A percentile compares a stretch with the other conserved stretches of the same genome.
These are phyloP conservation scores for Hippolais icterina DNA, from an alignment of 2,113 vertebrate species.

Conservation along the genomic window DNA sequence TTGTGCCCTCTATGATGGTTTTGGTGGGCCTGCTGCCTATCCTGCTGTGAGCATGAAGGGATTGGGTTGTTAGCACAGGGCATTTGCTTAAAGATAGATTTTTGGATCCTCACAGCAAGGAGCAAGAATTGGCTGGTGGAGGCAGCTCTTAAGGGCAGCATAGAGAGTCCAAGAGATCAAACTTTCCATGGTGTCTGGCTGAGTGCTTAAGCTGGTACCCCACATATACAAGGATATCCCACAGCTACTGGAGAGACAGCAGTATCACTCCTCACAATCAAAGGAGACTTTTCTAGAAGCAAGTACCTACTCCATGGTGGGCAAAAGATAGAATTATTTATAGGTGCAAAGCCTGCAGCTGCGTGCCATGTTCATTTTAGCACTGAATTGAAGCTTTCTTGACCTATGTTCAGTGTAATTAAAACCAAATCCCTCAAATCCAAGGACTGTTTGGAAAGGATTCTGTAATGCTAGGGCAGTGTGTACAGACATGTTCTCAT, in stretches of 20 bases:
- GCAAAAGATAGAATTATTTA: neutral
- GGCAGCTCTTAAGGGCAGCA: neutral
- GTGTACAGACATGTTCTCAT: neutral
- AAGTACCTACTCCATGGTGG: neutral
- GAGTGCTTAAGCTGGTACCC: neutral
- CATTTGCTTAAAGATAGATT: neutral
- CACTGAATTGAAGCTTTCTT: neutral
- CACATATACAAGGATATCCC: neutral
- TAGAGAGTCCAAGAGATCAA: neutral
- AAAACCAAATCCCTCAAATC: neutral
- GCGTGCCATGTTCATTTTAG: neutral
- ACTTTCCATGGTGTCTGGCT: neutral
- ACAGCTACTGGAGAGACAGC: neutral
- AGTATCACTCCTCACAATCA: neutral
- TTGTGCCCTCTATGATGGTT: neutral
- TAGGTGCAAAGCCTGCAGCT: neutral
- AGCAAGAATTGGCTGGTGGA: neutral
- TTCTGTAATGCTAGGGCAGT: neutral
- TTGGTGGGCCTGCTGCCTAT: neutral
- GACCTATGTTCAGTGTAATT: conserved; percentile 1
- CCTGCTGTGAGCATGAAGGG: neutral
- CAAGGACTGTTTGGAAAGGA: neutral
- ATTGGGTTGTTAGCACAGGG: neutral
- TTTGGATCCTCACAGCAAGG: neutral
- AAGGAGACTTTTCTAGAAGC: neutral